A percentile compares a stretch with the other conserved stretches of the same genome.
Evolutionary conservation across 2,888 invertebrate genomes (phyloP).

Genomic region (Margaritifera margaritifera): DNA sequence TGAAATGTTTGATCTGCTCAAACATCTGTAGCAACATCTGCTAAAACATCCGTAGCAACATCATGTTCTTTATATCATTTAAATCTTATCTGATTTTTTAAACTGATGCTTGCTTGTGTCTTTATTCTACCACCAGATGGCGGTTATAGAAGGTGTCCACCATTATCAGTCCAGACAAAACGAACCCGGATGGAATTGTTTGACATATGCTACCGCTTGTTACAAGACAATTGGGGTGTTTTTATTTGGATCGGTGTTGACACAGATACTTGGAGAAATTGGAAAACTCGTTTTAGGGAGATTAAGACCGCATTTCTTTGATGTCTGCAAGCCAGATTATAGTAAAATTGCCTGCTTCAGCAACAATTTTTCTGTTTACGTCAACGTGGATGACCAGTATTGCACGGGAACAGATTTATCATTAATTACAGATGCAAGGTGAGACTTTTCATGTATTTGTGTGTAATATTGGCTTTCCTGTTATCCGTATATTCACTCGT

Average conservation of each 20-base stretch:
- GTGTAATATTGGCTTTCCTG: no score
- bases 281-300: conserved; percentile 95
- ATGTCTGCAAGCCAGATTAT: conserved; percentile 83
- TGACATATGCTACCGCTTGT: neutral
- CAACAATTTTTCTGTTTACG: neutral
- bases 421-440: conserved; percentile 48
- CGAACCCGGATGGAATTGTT: neutral
- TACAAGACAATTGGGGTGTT: conserved; percentile 73
- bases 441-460: neutral
- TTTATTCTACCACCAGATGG: neutral
- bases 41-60: no score
- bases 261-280: conserved; percentile 90
- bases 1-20: no score
- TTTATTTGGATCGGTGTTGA: conserved; percentile 88
- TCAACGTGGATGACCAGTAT: conserved; percentile 43
- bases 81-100: no score
- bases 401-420: conserved; percentile 39
- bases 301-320: conserved; percentile 93
- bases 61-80: no score
- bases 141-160: neutral
- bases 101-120: neutral
- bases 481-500: no score
- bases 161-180: neutral
- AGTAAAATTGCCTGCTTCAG: conserved; percentile 10
- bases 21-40: no score